Percentiles rank a stretch among this genome's conserved stretches.
Evolutionary conservation across 2,113 vertebrate genomes (phyloP).

Genomic region (Tapirus terrestris): DNA sequence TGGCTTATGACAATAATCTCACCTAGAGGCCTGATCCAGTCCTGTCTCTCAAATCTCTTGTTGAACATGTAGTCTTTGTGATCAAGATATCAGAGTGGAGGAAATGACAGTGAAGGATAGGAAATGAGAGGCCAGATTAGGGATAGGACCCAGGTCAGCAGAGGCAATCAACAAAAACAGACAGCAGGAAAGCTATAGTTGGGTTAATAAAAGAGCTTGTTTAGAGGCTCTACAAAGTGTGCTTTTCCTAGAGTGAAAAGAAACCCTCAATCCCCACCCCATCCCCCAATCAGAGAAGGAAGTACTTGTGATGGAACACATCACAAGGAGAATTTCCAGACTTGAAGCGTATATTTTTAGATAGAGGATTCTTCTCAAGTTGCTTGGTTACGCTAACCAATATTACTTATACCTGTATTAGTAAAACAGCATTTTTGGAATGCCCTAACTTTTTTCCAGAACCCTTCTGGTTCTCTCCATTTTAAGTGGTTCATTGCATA

Average conservation of each 20-base stretch:
- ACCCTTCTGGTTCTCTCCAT: constrained; percentile 22
- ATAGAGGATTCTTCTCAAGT: background rate
- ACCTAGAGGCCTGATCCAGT: background rate
- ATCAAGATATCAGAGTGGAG: background rate
- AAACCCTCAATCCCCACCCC: background rate
- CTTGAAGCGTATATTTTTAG: background rate
- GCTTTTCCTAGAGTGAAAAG: background rate
- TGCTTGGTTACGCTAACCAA: background rate
- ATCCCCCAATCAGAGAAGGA: background rate
- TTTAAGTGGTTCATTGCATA: constrained; percentile 69
- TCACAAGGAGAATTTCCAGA: background rate
- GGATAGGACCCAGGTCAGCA: background rate
- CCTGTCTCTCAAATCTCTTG: background rate
- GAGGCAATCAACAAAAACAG: background rate
- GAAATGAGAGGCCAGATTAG: background rate
- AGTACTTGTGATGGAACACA: background rate
- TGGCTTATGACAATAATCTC: background rate
- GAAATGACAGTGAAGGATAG: background rate
- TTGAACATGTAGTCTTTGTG: background rate
- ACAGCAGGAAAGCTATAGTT: background rate
- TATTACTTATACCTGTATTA: background rate
- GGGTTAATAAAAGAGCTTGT: background rate
- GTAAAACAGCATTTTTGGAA: constrained; percentile 5
- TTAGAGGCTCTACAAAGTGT: background rate
- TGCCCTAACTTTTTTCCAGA: background rate